Base-by-base conservation (phyloP, 1,140 invertebrate genomes). In the Dendrolimus punctatus region DNA sequence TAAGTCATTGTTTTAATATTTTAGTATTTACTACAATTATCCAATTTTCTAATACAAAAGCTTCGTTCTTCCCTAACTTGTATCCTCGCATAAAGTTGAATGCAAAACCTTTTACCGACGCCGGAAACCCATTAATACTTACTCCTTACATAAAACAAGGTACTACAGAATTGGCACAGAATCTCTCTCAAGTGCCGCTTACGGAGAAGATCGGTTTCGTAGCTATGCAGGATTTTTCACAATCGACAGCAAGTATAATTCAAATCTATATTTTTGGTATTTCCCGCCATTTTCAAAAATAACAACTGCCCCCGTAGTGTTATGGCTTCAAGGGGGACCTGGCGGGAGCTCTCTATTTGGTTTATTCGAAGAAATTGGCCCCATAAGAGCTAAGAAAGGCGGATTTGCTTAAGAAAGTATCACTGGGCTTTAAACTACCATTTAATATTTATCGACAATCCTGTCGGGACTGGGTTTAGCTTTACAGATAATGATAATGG, bases 401-500 rank as follows among this genome's bases (percentile, higher is more conserved):
- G 78, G 71, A 7, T 80, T 85, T 45, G 67, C 71, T 8, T 80
- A 40, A 85, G 92, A 56, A 88, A 91, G 66, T 90, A 90, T 64
- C 90, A 93, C 6, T 96, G 95, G 95, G 91, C 90, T 45, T 73
- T 88, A 2, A 88, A 88, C n/a, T 90, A 93, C 70, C 91, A 92
- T 66, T 71, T 96, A 48, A 81, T 96, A 6, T 96, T 93, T 63
- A 93, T 96, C 60, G 95, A 97, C 72, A 96, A 94, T 72, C 95
- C 95, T 8, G 94, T 94, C 5, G 94, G 93, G 4, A 91, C 93
- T 45, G 93, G 93, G 7, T 94, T 89, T 62, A 94, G 93, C 80
- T 94, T 93, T 58, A 93, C 93, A 5, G 80, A 90, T 5, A 58
- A 88, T 55, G 81, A 90, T 4, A 74, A 75, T 45, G 90, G 91